Base-by-base conservation (phyloP, 2,888 invertebrate species). In the Microctonus hyperodae region DNA sequence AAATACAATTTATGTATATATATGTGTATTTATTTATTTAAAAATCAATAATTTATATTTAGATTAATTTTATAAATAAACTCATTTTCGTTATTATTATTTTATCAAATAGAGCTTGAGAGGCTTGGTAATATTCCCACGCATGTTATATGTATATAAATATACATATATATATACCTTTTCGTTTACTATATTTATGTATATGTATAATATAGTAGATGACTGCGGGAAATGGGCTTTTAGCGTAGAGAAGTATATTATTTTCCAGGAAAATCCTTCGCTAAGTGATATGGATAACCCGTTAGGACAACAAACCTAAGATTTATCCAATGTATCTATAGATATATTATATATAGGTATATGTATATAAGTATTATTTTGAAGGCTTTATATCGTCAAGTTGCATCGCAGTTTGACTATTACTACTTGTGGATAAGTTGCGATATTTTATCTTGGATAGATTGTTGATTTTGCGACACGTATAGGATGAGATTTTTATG, bases 401-500 rank as follows among this genome's bases (percentile, higher is more conserved):
- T 33, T 31, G 31, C 53, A 33, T 60, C 55, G 28, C 48, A 48
- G 22, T 40, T 33, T 57, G 53, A 44, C 61, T 56, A 11, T 25
- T 22, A 53, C 61, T 44, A 35, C 57, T 56, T 31, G 44, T 44
- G 2, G 73, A 73, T 74, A 73, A 4, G 13, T 37, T 4, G n/a
- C n/a, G 37, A 13, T n/a, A n/a, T 37, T 77, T 74, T 78, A 78
- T 78, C 76, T 75, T 76, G 16, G 63, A 31, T 67, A 72, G 70
- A 76, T 76, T 80, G 78, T 80, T 80, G 77, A 78, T 78, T 78
- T 73, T 78, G 71, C 72, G 73, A 75, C 75, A 76, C 72, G 74
- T 71, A 44, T 16, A 76, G 76, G 78, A 80, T 80, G 80, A 77
- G 79, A 71, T 80, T 80, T 79, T 75, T 80, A 70, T 80, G 80